A percentile compares a stretch with the other conserved stretches of the same genome.
Evolutionary conservation across 2,113 vertebrate genomes (phyloP).

Genomic region (Syrrhaptes paradoxus): DNA sequence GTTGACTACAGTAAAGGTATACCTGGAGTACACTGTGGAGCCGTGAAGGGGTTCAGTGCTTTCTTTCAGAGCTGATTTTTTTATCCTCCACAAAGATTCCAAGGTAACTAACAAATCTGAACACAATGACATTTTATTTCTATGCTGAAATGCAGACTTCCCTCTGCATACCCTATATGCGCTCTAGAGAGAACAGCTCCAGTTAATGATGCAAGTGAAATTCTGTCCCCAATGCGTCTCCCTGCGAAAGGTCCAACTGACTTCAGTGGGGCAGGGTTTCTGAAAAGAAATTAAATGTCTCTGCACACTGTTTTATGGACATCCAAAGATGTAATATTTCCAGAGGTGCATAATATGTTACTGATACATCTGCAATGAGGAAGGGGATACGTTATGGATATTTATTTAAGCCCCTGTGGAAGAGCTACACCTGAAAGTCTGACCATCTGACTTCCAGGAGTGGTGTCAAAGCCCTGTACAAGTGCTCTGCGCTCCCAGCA

Average conservation of each 20-base stretch:
- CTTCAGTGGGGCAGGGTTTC: neutral
- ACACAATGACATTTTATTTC: neutral
- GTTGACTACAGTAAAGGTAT: neutral
- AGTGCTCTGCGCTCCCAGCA: neutral
- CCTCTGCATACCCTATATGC: neutral
- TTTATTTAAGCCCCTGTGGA: neutral
- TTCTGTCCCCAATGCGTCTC: neutral
- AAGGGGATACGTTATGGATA: neutral
- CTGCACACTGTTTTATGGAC: neutral
- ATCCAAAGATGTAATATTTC: rapidly evolving
- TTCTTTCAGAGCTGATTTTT: neutral
- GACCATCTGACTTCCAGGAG: neutral
- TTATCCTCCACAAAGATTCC: neutral
- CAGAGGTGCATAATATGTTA: neutral
- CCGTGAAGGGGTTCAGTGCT: neutral
- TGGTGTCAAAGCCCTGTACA: neutral
- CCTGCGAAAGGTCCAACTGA: neutral
- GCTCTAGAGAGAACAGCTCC: neutral
- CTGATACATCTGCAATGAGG: neutral
- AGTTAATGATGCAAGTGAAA: neutral
- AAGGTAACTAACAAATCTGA: neutral
- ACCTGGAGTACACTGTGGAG: neutral
- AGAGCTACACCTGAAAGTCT: neutral
- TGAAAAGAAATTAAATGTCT: neutral
- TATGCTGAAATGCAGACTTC: neutral